Conservation (phyloP, 2,888 invertebrate species). For the Thymelicus acteon region DNA sequence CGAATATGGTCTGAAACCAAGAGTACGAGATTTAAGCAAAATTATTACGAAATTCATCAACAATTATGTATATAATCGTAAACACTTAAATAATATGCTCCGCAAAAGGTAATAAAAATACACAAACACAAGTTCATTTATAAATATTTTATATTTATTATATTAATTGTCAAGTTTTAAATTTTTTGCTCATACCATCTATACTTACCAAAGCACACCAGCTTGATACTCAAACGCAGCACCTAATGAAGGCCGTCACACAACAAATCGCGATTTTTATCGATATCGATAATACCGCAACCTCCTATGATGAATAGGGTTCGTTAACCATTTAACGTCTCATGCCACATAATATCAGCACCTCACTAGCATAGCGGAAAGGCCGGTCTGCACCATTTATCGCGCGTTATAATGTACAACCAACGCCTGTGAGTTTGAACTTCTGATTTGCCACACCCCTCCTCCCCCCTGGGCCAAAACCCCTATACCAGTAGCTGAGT, state of each 20-base stretch:
- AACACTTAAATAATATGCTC: neutral
- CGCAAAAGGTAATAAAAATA: constrained; percentile 43
- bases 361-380: no score
- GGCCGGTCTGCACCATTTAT: no score
- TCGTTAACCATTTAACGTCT: neutral
- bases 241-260: constrained; percentile 8
- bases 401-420: no score
- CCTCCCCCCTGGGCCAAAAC: no score
- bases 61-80: neutral
- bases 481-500: no score
- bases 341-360: neutral
- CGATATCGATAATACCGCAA: neutral
- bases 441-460: no score
- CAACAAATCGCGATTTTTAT: neutral
- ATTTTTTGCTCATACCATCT: constrained; percentile 44
- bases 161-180: constrained; percentile 45
- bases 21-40: neutral
- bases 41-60: neutral
- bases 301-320: neutral
- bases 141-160: constrained; percentile 53
- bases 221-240: constrained; percentile 31
- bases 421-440: no score
- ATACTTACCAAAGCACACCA: constrained; percentile 57
- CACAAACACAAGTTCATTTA: constrained; percentile 35
- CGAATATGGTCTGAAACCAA: neutral